These are phyloP conservation scores for Drosophila ananassae DNA, from an alignment of 1,140 invertebrate genomes.

Conservation along the genomic window DNA sequence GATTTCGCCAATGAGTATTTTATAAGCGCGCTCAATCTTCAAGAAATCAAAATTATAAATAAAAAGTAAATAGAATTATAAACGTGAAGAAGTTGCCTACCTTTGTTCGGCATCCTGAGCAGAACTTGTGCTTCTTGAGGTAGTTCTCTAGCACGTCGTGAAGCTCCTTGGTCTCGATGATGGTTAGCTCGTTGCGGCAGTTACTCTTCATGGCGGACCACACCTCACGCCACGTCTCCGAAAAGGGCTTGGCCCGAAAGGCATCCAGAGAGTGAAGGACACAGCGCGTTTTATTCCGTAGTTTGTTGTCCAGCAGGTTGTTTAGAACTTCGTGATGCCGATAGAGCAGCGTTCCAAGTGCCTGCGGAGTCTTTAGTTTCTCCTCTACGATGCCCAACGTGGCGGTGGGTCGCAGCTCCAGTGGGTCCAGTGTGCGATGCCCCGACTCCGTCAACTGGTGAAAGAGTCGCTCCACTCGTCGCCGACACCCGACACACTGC, in stretches of 20 bases:
- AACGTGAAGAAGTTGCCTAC: conserved; percentile 85
- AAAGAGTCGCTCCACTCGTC: conserved; percentile 94
- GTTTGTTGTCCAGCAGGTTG: conserved; percentile 91
- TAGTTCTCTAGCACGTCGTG: conserved; percentile 94
- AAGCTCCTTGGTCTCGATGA: conserved; percentile 92
- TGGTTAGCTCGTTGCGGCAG: conserved; percentile 93
- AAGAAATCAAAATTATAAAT: conserved; percentile 36
- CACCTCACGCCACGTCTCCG: conserved; percentile 90
- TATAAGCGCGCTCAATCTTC: conserved; percentile 90
- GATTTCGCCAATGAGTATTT: conserved; percentile 92
- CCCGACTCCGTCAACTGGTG: conserved; percentile 92
- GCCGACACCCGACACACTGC: conserved; percentile 95
- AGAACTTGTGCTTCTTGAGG: conserved; percentile 96
- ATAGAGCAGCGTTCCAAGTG: conserved; percentile 92
- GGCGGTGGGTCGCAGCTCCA: conserved; percentile 89
- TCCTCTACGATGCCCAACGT: conserved; percentile 91
- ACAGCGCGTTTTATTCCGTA: conserved; percentile 94
- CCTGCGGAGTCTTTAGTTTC: conserved; percentile 90
- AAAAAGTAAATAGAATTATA: background rate
- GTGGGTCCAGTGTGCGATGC: conserved; percentile 92
- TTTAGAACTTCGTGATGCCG: conserved; percentile 92
- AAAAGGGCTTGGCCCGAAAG: conserved; percentile 89
- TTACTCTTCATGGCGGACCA: conserved; percentile 94
- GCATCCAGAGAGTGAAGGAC: conserved; percentile 94
- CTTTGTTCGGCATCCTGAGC: conserved; percentile 95